A percentile compares a stretch with the other conserved stretches of the same genome.
phyloP scores from a whole-genome alignment of 2,113 vertebrate species.

The Shinisaurus crocodilurus region DNA sequence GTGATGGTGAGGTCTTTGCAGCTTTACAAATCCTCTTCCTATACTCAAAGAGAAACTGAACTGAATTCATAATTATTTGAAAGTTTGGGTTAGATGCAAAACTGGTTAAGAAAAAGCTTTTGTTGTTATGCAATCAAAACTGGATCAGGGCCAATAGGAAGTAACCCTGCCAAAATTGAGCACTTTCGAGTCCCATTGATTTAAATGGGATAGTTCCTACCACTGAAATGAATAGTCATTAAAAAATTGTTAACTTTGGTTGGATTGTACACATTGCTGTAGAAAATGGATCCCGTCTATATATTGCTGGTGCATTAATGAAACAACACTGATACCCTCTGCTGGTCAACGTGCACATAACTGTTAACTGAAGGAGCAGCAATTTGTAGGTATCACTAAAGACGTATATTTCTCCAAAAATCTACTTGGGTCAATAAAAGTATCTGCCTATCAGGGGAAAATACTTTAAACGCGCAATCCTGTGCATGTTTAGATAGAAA shows the following conservation, averaged over 20 bases:
- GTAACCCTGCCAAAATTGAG: neutral
- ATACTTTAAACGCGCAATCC: neutral
- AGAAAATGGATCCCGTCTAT: neutral
- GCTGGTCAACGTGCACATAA: neutral
- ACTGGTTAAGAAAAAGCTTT: neutral
- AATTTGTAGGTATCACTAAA: neutral
- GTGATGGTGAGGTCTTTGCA: neutral
- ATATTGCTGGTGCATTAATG: neutral
- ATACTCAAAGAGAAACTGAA: neutral
- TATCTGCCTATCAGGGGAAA: neutral
- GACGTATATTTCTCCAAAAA: neutral
- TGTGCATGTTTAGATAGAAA: no score
- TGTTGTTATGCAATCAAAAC: neutral
- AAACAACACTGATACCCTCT: constrained; percentile 10
- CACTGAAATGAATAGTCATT: neutral
- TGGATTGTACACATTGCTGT: no score
- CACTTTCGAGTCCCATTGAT: neutral
- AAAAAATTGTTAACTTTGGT: neutral
- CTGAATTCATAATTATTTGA: neutral
- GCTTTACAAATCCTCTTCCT: neutral
- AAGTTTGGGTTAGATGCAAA: neutral
- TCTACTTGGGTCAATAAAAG: neutral
- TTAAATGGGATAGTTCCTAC: neutral
- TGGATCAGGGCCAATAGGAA: neutral
- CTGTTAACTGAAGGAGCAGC: neutral